Evolutionary conservation across 2,113 vertebrate species (phyloP), one percentile per base, ranked within the genome.

Genomic region (Xiphophorus hellerii): DNA sequence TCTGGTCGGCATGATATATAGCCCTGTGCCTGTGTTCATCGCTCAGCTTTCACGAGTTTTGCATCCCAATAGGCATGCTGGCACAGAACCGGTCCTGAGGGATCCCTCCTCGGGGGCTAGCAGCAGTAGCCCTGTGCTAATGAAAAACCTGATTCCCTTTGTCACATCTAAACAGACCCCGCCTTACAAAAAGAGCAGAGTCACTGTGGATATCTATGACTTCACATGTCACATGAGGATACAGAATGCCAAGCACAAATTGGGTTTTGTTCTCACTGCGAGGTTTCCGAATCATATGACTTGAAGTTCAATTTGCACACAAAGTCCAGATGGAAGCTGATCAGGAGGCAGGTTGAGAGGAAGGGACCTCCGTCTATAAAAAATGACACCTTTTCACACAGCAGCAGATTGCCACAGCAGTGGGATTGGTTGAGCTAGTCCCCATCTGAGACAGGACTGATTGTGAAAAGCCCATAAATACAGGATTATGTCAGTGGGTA

Each of bases 41-140:
- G 81, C 71, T 81, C 82, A 76, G 88, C 82, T 84, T 80, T 83
- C 77, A 44, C 74, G 76, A 76, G 61, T 83, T 80, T 81, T 86
- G 86, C 81, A 87, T 90, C 89, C 89, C 90, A 91, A 90, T 80
- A 83, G 91, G 79, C 89, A 62, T 83, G 84, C 86, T 91, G 89
- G 87, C 88, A 88, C 89, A 90, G 78, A 92, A 88, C 84, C 84
- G 84, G 78, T 75, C 89, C 86, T 81, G 9, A 65, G 90, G 89
- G 90, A 88, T 74, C 77, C 77, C 85, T 31, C 69, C 81, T 67
- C 37, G 1, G 58, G 31, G 68, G 80, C 77, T 66, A 60, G 75
- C 83, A 77, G 84, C 66, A 58, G 51, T 10, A 58, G 60, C 44
- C 80, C n/a, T 31, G 35, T 69, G 17, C 87, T 90, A 90, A 90